These are phyloP conservation scores for Solenopsis invicta DNA, from an alignment of 1,140 invertebrate species.

Conservation along the genomic window DNA sequence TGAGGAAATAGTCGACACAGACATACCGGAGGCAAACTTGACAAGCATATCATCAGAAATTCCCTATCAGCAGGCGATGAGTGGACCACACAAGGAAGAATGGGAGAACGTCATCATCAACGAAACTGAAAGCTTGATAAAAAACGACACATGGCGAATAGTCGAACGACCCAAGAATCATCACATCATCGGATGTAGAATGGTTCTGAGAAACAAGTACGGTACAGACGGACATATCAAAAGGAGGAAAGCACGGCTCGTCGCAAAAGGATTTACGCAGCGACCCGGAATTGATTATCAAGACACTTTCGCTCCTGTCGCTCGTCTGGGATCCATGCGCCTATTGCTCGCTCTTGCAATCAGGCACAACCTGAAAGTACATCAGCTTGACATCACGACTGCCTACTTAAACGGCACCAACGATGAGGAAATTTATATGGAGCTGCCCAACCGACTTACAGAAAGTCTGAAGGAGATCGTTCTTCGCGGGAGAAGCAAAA, in stretches of 20 bases:
- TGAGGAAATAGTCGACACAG: background rate
- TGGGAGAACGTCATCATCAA: background rate
- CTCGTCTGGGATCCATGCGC: background rate
- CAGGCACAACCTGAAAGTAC: background rate
- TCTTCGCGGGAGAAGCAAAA: background rate
- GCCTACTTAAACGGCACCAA: background rate
- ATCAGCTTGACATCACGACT: slow-evolving; percentile 17
- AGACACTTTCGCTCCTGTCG: background rate
- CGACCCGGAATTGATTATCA: too few relatives aligned
- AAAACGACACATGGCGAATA: background rate
- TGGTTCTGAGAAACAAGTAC: too few relatives aligned
- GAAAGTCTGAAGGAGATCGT: background rate
- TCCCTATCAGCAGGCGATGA: background rate
- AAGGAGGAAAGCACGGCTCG: too few relatives aligned
- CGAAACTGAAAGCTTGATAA: background rate
- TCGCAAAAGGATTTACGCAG: too few relatives aligned
- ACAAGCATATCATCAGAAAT: background rate
- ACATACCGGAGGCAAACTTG: background rate
- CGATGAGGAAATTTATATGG: background rate
- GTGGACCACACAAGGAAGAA: background rate
- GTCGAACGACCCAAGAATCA: background rate
- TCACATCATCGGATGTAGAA: background rate
- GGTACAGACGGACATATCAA: too few relatives aligned
- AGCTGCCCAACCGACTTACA: background rate
- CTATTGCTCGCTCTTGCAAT: background rate